Evolutionary conservation across 1,140 invertebrate genomes (phyloP), one percentile per base, ranked within the genome.

Genomic region (Macrotrachela quadricornifera): DNA sequence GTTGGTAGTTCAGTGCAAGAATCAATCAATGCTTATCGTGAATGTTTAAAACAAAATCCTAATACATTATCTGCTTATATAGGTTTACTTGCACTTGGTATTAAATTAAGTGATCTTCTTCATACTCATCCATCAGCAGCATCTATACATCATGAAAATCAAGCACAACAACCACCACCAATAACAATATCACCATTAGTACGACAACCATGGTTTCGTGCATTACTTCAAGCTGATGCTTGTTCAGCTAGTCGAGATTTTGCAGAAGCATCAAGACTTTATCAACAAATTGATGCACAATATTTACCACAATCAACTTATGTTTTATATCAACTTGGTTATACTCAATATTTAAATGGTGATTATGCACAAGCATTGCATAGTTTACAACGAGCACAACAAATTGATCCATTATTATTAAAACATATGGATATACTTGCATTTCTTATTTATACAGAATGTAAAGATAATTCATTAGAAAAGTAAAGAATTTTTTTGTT

Each of bases 1-100:
- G 73, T 73, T 56, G 80, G 80, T 40, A 77, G 78, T 71, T 36
- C 36, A 13, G 80, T 82, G 59, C 64, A 80, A 55, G 78, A 79
- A 40, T 80, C 79, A 0, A 76, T 79, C 40, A 74, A 76, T 1
- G 75, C 76, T 18, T 83, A 79, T 61, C 82, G 81, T 63, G 80
- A 83, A 71, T 79, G 83, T 15, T 30, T 30, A 30, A 30, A 30
- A 30, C 21, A 30, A 30, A 30, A 30, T 30, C 21, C 21, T 30
- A 30, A 30, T 30, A 30, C 21, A 2, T 30, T 30, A 30, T 30
- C 21, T 30, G 21, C 21, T 30, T 30, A 30, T 30, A 30, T 30
- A 2, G 21, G 3, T 30, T 30, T 30, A 30, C 8, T 30, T 4
- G 21, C 8, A 4, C 21, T 30, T 30, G 21, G 21, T 4, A 8